Percentiles rank a stretch among this genome's conserved stretches.
Evolutionary conservation across 2,888 invertebrate species (phyloP).

Genomic region (Lasioglossum morio): DNA sequence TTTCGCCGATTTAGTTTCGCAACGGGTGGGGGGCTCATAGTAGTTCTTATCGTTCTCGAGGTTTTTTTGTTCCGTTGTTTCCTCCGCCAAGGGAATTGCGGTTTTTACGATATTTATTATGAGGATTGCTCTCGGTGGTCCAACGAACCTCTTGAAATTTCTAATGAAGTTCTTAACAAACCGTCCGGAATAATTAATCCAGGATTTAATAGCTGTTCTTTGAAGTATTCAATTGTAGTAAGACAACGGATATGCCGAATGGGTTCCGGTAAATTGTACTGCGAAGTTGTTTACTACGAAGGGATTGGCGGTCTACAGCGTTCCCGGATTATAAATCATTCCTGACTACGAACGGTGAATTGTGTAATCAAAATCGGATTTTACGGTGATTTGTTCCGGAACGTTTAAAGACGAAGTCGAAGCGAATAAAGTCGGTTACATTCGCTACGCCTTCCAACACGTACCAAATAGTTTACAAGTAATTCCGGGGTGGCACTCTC

Average conservation of each 20-base stretch:
- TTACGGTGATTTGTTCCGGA: neutral
- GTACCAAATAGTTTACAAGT: too few relatives aligned
- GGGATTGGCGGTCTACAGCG: neutral
- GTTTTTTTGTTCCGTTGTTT: slow-evolving; percentile 27
- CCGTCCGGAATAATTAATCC: neutral
- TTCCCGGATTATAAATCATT: neutral
- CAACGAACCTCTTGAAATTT: neutral
- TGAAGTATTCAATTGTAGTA: neutral
- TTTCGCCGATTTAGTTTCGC: slow-evolving; percentile 43
- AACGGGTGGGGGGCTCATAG: neutral
- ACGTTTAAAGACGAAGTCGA: neutral
- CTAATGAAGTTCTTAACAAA: neutral
- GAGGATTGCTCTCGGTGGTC: neutral
- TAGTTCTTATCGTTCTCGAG: slow-evolving; percentile 41
- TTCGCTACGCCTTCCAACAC: neutral
- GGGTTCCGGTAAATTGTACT: neutral
- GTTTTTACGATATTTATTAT: neutral
- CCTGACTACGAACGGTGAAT: neutral
- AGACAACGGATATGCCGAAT: neutral
- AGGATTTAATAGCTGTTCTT: neutral
- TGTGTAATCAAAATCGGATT: neutral
- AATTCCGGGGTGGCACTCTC: too few relatives aligned
- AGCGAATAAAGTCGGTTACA: neutral
- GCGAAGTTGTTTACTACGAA: neutral
- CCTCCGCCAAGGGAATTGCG: slow-evolving; percentile 2